A percentile compares a stretch with the other conserved stretches of the same genome.
Conservation (phyloP, 1,140 invertebrate species). For the Ridgeia piscesae region DNA sequence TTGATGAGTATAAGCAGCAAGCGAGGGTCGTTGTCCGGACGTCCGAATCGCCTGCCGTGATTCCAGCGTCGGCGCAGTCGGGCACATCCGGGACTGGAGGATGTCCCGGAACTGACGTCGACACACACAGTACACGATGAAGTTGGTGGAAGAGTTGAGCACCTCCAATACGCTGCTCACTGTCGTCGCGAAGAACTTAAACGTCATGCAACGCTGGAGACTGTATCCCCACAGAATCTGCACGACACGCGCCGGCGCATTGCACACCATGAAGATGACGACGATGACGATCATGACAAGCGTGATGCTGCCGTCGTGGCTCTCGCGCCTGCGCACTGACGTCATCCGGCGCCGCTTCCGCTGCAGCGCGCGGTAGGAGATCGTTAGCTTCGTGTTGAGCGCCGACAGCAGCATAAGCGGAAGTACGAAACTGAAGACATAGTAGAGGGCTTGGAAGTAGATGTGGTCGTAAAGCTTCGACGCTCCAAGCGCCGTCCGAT, state of each 20-base stretch:
- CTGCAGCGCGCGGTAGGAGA: constrained; percentile 23
- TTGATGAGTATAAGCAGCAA: not conserved
- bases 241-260: constrained; percentile 24
- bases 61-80: not conserved
- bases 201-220: constrained; percentile 8
- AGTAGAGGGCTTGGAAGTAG: constrained; percentile 26
- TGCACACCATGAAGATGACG: constrained; percentile 26
- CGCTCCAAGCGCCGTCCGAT: constrained; percentile 15
- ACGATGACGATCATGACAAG: constrained; percentile 28
- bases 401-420: constrained; percentile 22
- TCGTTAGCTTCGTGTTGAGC: constrained; percentile 21
- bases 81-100: constrained; percentile 16
- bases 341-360: constrained; percentile 8
- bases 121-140: constrained; percentile 31
- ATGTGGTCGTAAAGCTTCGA: constrained; percentile 6
- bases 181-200: constrained; percentile 18
- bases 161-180: constrained; percentile 27
- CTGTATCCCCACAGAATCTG: constrained; percentile 24
- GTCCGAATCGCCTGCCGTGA: not conserved
- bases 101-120: constrained; percentile 29
- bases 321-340: not conserved
- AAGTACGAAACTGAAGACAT: constrained; percentile 26
- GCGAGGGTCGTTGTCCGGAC: not conserved
- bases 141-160: constrained; percentile 29
- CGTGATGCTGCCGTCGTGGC: constrained; percentile 27